Evolutionary conservation across 2,797 vertebrate species (phyloP).

Genomic region (Urophycis tenuis): DNA sequence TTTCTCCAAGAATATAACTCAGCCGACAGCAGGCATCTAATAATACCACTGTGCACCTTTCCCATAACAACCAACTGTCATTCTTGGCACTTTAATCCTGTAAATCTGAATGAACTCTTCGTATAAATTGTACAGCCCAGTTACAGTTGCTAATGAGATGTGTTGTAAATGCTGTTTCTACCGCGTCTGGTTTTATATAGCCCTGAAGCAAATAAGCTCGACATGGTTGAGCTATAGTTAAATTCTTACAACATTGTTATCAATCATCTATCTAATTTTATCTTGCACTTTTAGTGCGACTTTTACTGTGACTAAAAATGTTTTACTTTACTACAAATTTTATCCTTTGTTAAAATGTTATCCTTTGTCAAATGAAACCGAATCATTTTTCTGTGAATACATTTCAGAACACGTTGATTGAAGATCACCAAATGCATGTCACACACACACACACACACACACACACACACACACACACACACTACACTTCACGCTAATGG

Average conservation of each 20-base stretch:
- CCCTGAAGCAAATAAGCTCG: not conserved
- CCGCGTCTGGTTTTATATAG: not conserved
- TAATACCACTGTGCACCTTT: not conserved
- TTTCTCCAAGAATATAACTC: not conserved
- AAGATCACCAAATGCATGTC: not conserved
- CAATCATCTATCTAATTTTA: not conserved
- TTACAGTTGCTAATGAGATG: not conserved
- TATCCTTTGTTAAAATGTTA: not conserved
- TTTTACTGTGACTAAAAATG: not conserved
- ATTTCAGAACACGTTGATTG: not conserved
- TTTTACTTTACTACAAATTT: not conserved
- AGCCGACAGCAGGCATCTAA: not conserved
- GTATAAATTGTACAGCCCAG: not conserved
- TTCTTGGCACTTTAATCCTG: not conserved
- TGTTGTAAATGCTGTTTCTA: not conserved
- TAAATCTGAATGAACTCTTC: not conserved
- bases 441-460: conserved; percentile 2
- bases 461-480: conserved; percentile 10
- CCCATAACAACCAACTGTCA: not conserved
- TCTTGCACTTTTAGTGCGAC: not conserved
- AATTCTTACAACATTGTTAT: not conserved
- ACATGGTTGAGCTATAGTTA: not conserved
- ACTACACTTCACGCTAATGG: not conserved
- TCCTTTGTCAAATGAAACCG: not conserved
- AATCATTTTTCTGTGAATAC: not conserved